phyloP scores from a whole-genome alignment of 2,113 vertebrate genomes.

The Okapia johnstoni region DNA sequence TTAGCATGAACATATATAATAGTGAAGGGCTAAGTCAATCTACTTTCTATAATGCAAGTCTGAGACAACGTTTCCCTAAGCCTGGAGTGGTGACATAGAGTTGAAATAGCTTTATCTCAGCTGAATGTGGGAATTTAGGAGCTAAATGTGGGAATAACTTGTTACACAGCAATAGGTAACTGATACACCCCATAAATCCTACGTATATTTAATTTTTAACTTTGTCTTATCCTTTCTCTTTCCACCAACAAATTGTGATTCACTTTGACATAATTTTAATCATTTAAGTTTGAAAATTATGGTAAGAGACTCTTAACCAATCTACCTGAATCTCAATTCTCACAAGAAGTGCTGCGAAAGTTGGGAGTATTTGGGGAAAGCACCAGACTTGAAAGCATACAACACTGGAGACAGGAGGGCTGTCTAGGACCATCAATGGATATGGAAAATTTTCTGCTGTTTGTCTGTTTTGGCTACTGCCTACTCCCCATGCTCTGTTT shows the following conservation, averaged over 20 bases:
- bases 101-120: constrained; percentile 25
- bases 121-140: background rate
- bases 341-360: background rate
- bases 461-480: background rate
- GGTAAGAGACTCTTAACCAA: background rate
- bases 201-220: background rate
- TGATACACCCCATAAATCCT: background rate
- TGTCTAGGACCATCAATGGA: background rate
- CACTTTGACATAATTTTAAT: background rate
- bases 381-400: background rate
- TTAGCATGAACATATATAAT: background rate
- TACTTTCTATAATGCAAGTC: background rate
- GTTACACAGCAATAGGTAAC: background rate
- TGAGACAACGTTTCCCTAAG: background rate
- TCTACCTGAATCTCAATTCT: background rate
- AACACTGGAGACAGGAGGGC: background rate
- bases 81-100: background rate
- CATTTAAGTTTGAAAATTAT: background rate
- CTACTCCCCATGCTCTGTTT: background rate
- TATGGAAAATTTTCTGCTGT: background rate
- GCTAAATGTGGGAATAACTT: background rate
- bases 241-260: background rate
- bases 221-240: background rate
- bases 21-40: background rate
- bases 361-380: background rate